Conservation (phyloP, 2,888 invertebrate genomes). For the Drosophila phalerata region DNA sequence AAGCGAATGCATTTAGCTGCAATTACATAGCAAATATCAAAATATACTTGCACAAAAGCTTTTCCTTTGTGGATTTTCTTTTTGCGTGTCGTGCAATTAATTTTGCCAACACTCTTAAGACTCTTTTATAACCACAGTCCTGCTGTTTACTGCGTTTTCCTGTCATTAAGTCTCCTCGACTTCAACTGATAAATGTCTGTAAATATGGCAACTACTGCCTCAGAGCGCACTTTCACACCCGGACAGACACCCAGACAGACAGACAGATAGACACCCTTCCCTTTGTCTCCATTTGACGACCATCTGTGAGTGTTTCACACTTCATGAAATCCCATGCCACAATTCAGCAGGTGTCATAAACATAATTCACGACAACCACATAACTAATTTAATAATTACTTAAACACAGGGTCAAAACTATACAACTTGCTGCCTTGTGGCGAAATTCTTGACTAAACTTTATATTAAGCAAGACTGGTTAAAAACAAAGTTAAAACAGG, state of each 20-base stretch:
- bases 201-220: slow-evolving; percentile 25
- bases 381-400: slow-evolving; percentile 52
- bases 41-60: slow-evolving; percentile 44
- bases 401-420: slow-evolving; percentile 6
- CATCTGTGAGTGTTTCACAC: slow-evolving; percentile 48
- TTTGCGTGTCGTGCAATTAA: slow-evolving; percentile 55
- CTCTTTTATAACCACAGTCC: slow-evolving; percentile 24
- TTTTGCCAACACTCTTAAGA: slow-evolving; percentile 45
- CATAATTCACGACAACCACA: slow-evolving; percentile 43
- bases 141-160: slow-evolving; percentile 39
- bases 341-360: slow-evolving; percentile 63
- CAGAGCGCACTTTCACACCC: slow-evolving; percentile 30
- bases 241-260: background rate
- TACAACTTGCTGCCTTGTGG: slow-evolving; percentile 15
- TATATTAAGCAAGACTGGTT: background rate
- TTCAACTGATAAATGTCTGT: slow-evolving; percentile 44
- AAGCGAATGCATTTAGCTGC: slow-evolving; percentile 53
- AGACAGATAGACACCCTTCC: background rate
- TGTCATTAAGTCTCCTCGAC: slow-evolving; percentile 39
- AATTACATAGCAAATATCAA: slow-evolving; percentile 58
- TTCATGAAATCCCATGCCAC: slow-evolving; percentile 32
- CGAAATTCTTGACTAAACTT: slow-evolving; percentile 25
- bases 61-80: slow-evolving; percentile 52
- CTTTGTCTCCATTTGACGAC: background rate
- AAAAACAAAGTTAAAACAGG: background rate